These are phyloP conservation scores for Coptotermes formosanus DNA, from an alignment of 1,140 invertebrate species.

Conservation along the genomic window DNA sequence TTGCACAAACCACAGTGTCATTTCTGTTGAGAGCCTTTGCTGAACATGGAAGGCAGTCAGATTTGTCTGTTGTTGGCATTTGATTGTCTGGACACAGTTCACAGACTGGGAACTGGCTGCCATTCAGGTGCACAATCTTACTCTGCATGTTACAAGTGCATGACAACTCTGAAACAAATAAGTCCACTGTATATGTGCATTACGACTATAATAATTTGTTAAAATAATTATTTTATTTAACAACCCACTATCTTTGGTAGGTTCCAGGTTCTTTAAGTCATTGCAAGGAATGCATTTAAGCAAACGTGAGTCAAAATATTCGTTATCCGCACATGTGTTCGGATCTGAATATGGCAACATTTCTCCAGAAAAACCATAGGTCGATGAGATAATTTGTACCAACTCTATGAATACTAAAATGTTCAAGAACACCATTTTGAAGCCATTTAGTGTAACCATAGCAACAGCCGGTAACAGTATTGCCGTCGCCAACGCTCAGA, in stretches of 20 bases:
- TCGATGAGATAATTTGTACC: not conserved
- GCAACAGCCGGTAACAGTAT: too few species aligned
- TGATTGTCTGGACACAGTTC: constrained; percentile 21
- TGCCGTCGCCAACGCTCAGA: not conserved
- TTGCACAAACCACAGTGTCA: constrained; percentile 6
- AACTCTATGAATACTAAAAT: too few species aligned
- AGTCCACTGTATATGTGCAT: not conserved
- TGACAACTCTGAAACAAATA: constrained; percentile 22
- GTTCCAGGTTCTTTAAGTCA: constrained; percentile 14
- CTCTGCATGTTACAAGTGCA: constrained; percentile 28
- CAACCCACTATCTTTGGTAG: constrained; percentile 25
- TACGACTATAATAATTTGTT: not conserved
- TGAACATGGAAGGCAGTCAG: constrained; percentile 21
- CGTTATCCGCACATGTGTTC: not conserved
- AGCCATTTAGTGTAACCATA: not conserved
- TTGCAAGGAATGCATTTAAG: constrained; percentile 22
- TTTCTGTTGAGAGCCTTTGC: not conserved
- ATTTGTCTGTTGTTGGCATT: constrained; percentile 17
- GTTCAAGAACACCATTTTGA: not conserved
- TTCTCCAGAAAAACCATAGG: constrained; percentile 1
- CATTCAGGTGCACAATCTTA: constrained; percentile 4
- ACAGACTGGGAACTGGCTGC: constrained; percentile 18
- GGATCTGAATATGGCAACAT: constrained; percentile 21
- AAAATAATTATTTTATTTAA: constrained; percentile 18
- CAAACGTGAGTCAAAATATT: constrained; percentile 24